These are phyloP conservation scores for Hemiscyllium ocellatum DNA, from an alignment of 2,113 vertebrate species.

Conservation along the genomic window DNA sequence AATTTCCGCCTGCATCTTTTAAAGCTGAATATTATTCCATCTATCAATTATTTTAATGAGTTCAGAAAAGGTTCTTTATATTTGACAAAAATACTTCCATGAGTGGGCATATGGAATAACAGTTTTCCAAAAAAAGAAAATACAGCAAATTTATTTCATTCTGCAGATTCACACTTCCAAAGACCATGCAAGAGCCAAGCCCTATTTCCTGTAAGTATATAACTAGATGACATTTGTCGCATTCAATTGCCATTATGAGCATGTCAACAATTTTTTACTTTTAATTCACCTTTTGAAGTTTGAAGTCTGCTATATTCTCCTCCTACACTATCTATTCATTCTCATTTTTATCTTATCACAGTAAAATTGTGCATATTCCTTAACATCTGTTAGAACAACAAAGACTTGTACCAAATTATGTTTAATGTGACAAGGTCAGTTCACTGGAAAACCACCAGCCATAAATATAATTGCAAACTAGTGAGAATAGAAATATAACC, in stretches of 20 bases:
- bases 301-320: not conserved
- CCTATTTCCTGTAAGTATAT: not conserved
- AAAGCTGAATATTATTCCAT: not conserved
- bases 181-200: not conserved
- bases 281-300: not conserved
- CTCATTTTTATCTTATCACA: not conserved
- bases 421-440: not conserved
- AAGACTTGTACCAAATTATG: not conserved
- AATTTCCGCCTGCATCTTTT: not conserved
- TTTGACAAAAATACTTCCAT: not conserved
- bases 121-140: not conserved
- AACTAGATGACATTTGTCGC: not conserved
- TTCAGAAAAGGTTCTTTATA: not conserved
- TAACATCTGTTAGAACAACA: not conserved
- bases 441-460: not conserved
- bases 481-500: not conserved
- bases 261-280: not conserved
- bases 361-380: constrained; percentile 2
- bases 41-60: not conserved
- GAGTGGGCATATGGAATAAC: not conserved
- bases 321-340: not conserved
- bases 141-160: not conserved
- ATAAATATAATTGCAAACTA: not conserved
- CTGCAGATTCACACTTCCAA: not conserved
- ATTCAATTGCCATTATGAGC: constrained; percentile 1